phyloP scores from a whole-genome alignment of 2,888 invertebrate genomes.

The Brachynemurus nebulosus region DNA sequence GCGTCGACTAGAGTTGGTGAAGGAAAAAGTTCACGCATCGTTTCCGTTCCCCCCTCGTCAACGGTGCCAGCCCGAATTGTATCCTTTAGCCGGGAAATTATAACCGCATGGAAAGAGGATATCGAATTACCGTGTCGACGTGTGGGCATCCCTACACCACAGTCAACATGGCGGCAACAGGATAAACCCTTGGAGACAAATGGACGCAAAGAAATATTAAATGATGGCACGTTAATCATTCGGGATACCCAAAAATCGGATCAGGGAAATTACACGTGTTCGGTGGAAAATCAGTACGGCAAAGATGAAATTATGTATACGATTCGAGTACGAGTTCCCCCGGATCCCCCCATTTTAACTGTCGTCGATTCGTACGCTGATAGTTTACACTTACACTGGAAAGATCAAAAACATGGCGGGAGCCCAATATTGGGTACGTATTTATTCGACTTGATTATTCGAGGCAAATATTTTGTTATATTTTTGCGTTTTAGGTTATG shows the following conservation, averaged over 20 bases:
- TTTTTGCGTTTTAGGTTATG: slow-evolving; percentile 48
- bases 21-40: slow-evolving; percentile 65
- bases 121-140: slow-evolving; percentile 69
- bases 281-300: slow-evolving; percentile 71
- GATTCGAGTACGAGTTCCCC: slow-evolving; percentile 64
- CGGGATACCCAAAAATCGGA: slow-evolving; percentile 67
- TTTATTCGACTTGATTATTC: background rate
- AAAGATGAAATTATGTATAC: slow-evolving; percentile 70
- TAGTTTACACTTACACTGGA: slow-evolving; percentile 69
- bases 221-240: slow-evolving; percentile 61
- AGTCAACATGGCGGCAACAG: slow-evolving; percentile 65
- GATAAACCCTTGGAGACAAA: slow-evolving; percentile 60
- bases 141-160: slow-evolving; percentile 69
- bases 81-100: slow-evolving; percentile 66
- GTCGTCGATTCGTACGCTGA: slow-evolving; percentile 73
- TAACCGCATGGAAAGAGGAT: slow-evolving; percentile 79
- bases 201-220: slow-evolving; percentile 46
- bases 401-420: slow-evolving; percentile 67
- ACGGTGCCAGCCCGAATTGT: slow-evolving; percentile 75
- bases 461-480: background rate
- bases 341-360: slow-evolving; percentile 68
- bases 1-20: slow-evolving; percentile 75
- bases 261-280: slow-evolving; percentile 82
- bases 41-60: slow-evolving; percentile 59
- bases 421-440: slow-evolving; percentile 50